Evolutionary conservation across 1,140 invertebrate genomes (phyloP), one percentile per base, ranked within the genome.

Genomic region (Helicoverpa zea): DNA sequence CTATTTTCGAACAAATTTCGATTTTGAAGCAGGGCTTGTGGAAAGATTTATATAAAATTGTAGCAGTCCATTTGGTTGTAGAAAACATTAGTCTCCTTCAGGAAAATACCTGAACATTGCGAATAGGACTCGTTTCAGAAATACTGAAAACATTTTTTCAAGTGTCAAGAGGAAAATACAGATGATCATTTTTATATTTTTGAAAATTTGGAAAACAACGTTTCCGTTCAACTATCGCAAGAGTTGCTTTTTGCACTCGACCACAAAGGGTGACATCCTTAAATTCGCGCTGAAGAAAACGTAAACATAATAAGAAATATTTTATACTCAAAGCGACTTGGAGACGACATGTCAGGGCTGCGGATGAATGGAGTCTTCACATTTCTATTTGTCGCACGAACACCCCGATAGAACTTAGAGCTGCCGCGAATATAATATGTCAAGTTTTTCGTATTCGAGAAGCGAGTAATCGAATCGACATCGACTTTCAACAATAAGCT

Each of bases 291-390:
- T 59, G 58, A 79, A 81, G 68, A 79, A 70, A 82, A 80, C 64
- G 81, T 82, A 82, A 82, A 78, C 79, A 84, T 83, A 83, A 86
- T 82, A 81, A 84, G 82, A 84, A 84, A 85, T 87, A 87, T 85
- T 86, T 83, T 86, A 81, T 81, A 85, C 78, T 85, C 85, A 83
- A 87, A 84, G 83, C 70, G 66, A 63, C 82, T 83, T 85, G 82
- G 81, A 82, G 74, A 18, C 47, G 75, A 72, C 47, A 59, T 76
- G 81, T 83, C 76, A 83, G 77, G 76, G 76, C 63, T n/a, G 49
- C 23, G 80, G 79, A 63, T 81, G 80, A 82, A 84, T 80, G 70
- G 63, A 68, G 23, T 56, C 51, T 23, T 63, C 80, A 72, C 81
- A 81, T 86, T 83, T 82, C 79, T 84, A 86, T 86, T 80, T 79